These are phyloP conservation scores for Streptopelia turtur DNA, from an alignment of 2,797 vertebrate species.

Conservation along the genomic window DNA sequence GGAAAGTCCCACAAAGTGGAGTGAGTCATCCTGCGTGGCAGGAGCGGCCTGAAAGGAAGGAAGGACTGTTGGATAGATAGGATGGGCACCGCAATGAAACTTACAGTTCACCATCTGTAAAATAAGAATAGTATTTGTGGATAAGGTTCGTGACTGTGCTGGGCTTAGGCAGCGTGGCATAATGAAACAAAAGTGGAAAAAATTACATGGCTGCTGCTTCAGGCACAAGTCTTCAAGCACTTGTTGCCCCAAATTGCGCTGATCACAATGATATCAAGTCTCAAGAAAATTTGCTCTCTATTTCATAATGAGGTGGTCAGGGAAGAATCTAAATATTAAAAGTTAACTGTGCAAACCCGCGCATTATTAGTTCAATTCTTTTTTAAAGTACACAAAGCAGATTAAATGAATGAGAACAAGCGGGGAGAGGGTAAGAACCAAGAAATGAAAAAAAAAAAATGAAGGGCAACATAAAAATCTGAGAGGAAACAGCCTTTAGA, in stretches of 20 bases:
- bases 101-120: background rate
- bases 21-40: background rate
- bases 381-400: background rate
- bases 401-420: background rate
- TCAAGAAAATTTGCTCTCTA: background rate
- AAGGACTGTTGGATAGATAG: background rate
- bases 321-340: background rate
- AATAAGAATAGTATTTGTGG: background rate
- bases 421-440: background rate
- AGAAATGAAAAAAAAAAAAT: background rate
- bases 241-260: background rate
- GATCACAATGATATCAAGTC: background rate
- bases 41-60: background rate
- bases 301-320: background rate
- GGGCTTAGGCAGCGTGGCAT: background rate
- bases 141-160: background rate
- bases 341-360: fast-evolving
- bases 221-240: background rate
- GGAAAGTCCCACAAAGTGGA: background rate
- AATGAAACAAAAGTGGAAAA: background rate
- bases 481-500: background rate
- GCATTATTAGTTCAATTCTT: background rate
- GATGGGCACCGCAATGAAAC: background rate
- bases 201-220: background rate
- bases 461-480: background rate